A percentile compares a stretch with the other conserved stretches of the same genome.
These are phyloP conservation scores for Pseudomyrmex concolor DNA, from an alignment of 1,140 invertebrate species.

Conservation along the genomic window DNA sequence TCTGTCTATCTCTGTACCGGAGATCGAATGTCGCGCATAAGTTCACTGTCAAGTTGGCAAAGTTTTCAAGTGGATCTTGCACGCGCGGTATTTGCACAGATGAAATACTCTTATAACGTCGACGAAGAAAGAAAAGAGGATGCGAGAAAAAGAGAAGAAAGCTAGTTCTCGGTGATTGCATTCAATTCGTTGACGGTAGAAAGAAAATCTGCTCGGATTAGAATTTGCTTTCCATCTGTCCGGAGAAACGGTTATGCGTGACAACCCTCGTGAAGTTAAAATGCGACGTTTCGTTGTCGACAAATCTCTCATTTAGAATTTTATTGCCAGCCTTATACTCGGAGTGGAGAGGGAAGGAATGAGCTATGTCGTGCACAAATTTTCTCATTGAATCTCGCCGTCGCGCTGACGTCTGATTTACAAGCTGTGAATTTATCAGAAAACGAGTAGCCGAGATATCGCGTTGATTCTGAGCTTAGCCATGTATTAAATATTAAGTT, in stretches of 20 bases:
- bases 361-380: slow-evolving; percentile 27
- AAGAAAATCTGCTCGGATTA: slow-evolving; percentile 63
- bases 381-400: background rate
- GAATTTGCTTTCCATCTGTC: slow-evolving; percentile 58
- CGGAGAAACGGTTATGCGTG: slow-evolving; percentile 43
- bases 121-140: background rate
- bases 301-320: slow-evolving; percentile 51
- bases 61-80: slow-evolving; percentile 36
- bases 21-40: slow-evolving; percentile 46
- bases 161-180: slow-evolving; percentile 62
- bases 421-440: background rate
- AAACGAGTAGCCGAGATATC: background rate
- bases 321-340: slow-evolving; percentile 46
- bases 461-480: slow-evolving; percentile 13
- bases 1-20: slow-evolving; percentile 30
- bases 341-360: background rate
- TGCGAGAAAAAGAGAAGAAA: slow-evolving; percentile 4
- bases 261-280: slow-evolving; percentile 31
- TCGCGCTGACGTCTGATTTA: slow-evolving; percentile 15
- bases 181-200: slow-evolving; percentile 62
- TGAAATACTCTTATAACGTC: slow-evolving; percentile 54
- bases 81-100: slow-evolving; percentile 57
- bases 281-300: slow-evolving; percentile 11
- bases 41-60: slow-evolving; percentile 34
- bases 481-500: no score